These are phyloP conservation scores for Ferrisia virgata DNA, from an alignment of 2,888 invertebrate genomes.

Conservation along the genomic window DNA sequence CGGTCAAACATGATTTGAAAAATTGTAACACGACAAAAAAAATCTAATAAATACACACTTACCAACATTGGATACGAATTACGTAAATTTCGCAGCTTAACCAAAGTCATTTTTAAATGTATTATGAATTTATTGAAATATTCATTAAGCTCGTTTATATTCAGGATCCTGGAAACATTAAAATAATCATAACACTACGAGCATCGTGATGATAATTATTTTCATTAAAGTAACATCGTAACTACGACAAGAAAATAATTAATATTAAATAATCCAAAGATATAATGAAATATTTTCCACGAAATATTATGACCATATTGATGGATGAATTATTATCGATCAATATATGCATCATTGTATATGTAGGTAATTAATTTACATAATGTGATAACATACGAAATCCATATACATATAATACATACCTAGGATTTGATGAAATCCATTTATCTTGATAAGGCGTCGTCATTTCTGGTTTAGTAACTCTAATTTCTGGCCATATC, in stretches of 20 bases:
- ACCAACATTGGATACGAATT: constrained; percentile 39
- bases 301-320: neutral
- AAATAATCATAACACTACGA: no score
- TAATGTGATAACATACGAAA: neutral
- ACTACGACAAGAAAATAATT: neutral
- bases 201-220: neutral
- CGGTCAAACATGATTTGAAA: neutral
- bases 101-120: constrained; percentile 35
- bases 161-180: constrained; percentile 19
- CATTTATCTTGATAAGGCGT: constrained; percentile 19
- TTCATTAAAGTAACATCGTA: neutral
- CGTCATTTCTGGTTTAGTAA: constrained; percentile 12
- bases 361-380: neutral
- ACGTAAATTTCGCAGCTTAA: constrained; percentile 34
- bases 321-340: neutral
- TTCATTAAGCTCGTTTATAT: constrained; percentile 30
- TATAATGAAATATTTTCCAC: neutral
- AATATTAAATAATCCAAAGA: neutral
- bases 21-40: neutral
- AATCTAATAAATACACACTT: neutral
- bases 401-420: neutral
- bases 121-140: constrained; percentile 33
- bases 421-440: constrained; percentile 33
- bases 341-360: neutral
- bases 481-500: constrained; percentile 42